Base-by-base conservation (phyloP, 2,888 invertebrate genomes). In the Furcula furcula region DNA sequence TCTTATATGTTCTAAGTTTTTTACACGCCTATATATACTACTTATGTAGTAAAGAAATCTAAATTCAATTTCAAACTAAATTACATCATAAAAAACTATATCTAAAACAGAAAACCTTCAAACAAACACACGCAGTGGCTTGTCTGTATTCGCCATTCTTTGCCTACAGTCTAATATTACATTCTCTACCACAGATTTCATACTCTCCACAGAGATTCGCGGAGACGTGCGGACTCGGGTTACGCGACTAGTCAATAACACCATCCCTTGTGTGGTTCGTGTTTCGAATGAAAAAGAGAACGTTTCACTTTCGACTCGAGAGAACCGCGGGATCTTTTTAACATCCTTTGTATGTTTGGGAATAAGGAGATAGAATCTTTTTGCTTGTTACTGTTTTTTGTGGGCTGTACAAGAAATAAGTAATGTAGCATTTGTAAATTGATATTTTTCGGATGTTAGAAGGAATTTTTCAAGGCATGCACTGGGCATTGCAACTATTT, bases 151-250 rank as follows among this genome's bases (percentile, higher is more conserved):
- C 18, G 4, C 45, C 39, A 35, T 52, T 75, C 71, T 56, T 40
- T 67, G 63, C 10, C 50, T 31, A 34, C 15, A 41, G 69, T 68
- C 40, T 82, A 58, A 68, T 49, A 65, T 83, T 81, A 73, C 80
- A 67, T 52, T 56, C 55, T 46, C 45, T 46, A 63, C 75, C 75
- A 62, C 78, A 76, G 78, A 76, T 76, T 76, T 74, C 64, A 68
- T 65, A 59, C 65, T 62, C 61, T 60, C 61, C 58, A 52, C 52
- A 53, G 70, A 75, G 77, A 78, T 72, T 70, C 73, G 68, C 70
- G 44, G 61, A 69, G 80, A 69, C 74, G 65, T 55, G 69, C 53
- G 59, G 75, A 57, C 65, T 80, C 70, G 65, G 70, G 74, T 80
- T 72, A 60, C 77, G 44, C 43, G 52, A 62, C 60, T 70, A 74